phyloP scores from a whole-genome alignment of 2,888 invertebrate genomes.

The Rhorus exstirpatorius region DNA sequence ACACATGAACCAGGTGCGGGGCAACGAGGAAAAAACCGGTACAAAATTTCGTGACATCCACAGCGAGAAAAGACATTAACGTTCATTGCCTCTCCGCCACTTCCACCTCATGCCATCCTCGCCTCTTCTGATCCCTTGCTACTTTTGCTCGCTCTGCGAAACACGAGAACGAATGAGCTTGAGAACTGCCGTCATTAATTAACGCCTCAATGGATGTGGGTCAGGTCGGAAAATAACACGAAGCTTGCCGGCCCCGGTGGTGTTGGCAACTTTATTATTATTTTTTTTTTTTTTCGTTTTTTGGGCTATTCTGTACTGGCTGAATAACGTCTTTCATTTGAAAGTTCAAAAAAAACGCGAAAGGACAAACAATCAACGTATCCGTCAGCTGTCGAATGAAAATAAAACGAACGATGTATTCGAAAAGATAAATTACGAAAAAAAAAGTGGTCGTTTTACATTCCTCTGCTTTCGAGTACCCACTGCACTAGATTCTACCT shows the following conservation, averaged over 20 bases:
- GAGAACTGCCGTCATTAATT: slow-evolving; percentile 57
- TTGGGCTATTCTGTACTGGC: slow-evolving; percentile 6
- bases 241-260: slow-evolving; percentile 20
- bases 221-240: slow-evolving; percentile 58
- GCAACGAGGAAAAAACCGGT: not conserved
- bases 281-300: slow-evolving; percentile 22
- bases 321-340: slow-evolving; percentile 19
- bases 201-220: slow-evolving; percentile 68
- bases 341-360: slow-evolving; percentile 8
- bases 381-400: not conserved
- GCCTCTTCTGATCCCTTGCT: slow-evolving; percentile 17
- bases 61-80: not conserved
- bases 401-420: not conserved
- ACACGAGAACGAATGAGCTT: slow-evolving; percentile 51
- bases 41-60: not conserved
- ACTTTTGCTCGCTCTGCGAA: slow-evolving; percentile 2
- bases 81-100: not conserved
- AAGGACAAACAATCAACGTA: not conserved
- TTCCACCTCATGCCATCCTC: no score
- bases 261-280: slow-evolving; percentile 21
- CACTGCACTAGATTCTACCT: not conserved
- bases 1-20: not conserved
- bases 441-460: not conserved
- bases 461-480: not conserved
- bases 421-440: not conserved